phyloP scores from a whole-genome alignment of 2,797 vertebrate genomes.

The Manis crassicaudata region DNA sequence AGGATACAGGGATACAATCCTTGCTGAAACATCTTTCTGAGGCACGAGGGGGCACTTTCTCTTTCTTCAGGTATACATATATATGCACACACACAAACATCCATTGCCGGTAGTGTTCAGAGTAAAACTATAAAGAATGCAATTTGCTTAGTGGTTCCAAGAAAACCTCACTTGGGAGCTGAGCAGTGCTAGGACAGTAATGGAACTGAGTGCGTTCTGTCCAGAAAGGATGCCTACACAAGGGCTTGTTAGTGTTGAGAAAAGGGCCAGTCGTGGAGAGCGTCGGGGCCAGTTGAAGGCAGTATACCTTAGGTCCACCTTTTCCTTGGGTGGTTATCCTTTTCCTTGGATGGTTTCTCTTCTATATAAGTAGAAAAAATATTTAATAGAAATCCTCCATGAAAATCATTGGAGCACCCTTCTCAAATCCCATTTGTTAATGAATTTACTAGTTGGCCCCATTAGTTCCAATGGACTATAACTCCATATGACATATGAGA shows the following conservation, averaged over 20 bases:
- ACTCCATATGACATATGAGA: slow-evolving; percentile 57
- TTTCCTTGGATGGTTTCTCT: slow-evolving; percentile 58
- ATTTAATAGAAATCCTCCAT: slow-evolving; percentile 72
- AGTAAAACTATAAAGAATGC: background rate
- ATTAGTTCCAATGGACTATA: slow-evolving; percentile 72
- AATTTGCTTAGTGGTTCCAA: background rate
- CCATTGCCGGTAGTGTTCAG: background rate
- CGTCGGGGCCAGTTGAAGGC: slow-evolving; percentile 26
- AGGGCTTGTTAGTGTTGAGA: slow-evolving; percentile 46
- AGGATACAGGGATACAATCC: background rate
- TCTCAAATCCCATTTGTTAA: slow-evolving; percentile 72
- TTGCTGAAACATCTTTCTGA: background rate
- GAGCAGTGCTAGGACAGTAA: background rate
- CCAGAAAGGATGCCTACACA: background rate
- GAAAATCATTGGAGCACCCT: slow-evolving; percentile 74
- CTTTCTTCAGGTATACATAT: background rate
- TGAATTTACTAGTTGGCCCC: slow-evolving; percentile 69
- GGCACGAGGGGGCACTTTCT: background rate
- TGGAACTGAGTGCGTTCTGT: background rate
- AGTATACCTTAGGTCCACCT: slow-evolving; percentile 48
- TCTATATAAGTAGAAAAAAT: slow-evolving; percentile 59
- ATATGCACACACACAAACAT: background rate
- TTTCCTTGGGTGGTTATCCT: background rate
- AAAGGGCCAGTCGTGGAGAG: slow-evolving; percentile 51
- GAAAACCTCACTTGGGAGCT: background rate